Evolutionary conservation across 2,797 vertebrate species (phyloP).

Genomic region (Pristis pectinata): DNA sequence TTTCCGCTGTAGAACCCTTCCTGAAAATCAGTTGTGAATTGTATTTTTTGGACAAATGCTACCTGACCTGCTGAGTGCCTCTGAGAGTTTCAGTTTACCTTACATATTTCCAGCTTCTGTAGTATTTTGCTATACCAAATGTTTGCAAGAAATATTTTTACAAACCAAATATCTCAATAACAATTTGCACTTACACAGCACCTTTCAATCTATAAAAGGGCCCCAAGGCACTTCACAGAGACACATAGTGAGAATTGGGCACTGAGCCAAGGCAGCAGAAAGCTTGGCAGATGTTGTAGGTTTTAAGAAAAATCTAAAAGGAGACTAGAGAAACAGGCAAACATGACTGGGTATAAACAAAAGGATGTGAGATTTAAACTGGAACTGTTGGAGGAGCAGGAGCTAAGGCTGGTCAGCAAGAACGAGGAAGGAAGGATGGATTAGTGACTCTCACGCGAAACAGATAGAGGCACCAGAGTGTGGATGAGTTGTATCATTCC

Average conservation of each 20-base stretch:
- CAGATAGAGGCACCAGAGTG: neutral
- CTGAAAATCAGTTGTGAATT: neutral
- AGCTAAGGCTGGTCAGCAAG: neutral
- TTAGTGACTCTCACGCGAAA: neutral
- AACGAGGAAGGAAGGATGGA: neutral
- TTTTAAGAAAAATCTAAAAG: neutral
- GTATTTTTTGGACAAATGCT: neutral
- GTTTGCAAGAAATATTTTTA: neutral
- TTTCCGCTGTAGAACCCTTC: neutral
- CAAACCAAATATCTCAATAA: neutral
- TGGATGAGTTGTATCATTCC: neutral
- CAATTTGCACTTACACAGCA: neutral
- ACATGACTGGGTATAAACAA: neutral
- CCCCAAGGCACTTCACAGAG: neutral
- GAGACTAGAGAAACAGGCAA: neutral
- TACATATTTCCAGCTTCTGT: neutral
- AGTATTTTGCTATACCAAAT: neutral
- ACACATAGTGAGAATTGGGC: neutral
- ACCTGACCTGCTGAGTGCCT: neutral
- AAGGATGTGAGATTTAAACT: neutral
- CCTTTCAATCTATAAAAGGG: neutral
- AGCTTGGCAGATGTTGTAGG: neutral
- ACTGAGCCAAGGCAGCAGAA: neutral
- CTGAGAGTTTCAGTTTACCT: neutral
- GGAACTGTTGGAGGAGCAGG: neutral